Base-by-base conservation (phyloP, 2,797 vertebrate genomes). In the Diplodus sargus region DNA sequence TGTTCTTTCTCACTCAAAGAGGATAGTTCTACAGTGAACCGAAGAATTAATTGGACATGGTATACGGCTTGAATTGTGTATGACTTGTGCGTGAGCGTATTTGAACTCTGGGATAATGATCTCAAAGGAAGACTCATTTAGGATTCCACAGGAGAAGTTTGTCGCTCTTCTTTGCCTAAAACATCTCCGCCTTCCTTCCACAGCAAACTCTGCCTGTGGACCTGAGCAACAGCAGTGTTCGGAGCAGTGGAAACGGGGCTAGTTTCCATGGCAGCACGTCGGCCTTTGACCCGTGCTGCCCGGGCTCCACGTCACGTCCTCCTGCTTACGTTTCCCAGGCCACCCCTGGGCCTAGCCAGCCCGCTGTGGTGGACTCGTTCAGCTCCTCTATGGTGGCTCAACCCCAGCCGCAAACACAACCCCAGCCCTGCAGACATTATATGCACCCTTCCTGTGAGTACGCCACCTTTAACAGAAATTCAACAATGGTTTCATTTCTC, bases 241-340 rank as follows among this genome's bases (percentile, higher is more conserved):
- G 98, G 83, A 96, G 94, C 78, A 93, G 96, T 22, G 97, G 96
- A 58, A 95, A 95, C 79, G 93, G 96, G 69, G 82, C 89, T 66
- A 93, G 93, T 90, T 99, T 99, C 94, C 97, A 99, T 60, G 96
- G 97, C 70, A 96, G 97, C 69, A 96, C 96, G 0, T 99, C 98
- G 0, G 98, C 98, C 34, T 99, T 99, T 83, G 98, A 99, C 91
- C 98, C 98, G 1, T 99, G 98, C 95, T 99, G 98, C 86, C 98
- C 98, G 0, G 97, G 97, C 70, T 97, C 97, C 42, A 96, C 96
- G 30, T 97, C 98, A 9, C 96, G 98, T 82, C 95, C 97, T 74
- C 87, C 97, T 74, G 90, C 96, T 80, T 99, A 95, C 47, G 96
- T 96, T 84, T 97, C 97, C 82, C 98, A 97, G 92, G 94, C 96